These are phyloP conservation scores for Macrosoma leucophasiata DNA, from an alignment of 2,888 invertebrate species.

Conservation along the genomic window DNA sequence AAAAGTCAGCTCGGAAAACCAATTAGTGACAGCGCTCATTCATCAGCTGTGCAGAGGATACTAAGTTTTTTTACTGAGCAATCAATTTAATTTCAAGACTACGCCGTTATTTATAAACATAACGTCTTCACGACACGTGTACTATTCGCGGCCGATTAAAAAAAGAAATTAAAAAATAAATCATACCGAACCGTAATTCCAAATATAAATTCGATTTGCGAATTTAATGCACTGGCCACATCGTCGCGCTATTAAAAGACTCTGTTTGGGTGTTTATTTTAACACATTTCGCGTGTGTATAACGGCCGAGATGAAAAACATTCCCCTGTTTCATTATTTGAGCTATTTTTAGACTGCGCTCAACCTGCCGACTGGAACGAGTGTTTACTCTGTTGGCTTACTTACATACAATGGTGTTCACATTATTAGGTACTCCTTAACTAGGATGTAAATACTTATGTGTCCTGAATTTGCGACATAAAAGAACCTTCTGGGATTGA, in stretches of 20 bases:
- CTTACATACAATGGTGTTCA: constrained; percentile 62
- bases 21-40: constrained; percentile 35
- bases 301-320: constrained; percentile 73
- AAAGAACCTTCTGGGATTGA: constrained; percentile 2
- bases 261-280: constrained; percentile 72
- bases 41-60: constrained; percentile 12
- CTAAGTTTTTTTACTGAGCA: constrained; percentile 36
- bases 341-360: constrained; percentile 68
- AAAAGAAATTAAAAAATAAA: constrained; percentile 49
- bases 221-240: constrained; percentile 65
- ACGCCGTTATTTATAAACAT: constrained; percentile 23
- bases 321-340: constrained; percentile 73
- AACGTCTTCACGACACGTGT: constrained; percentile 17
- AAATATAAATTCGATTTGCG: constrained; percentile 58
- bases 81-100: constrained; percentile 38
- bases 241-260: constrained; percentile 68
- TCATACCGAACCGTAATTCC: constrained; percentile 50
- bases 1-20: constrained; percentile 49
- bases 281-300: constrained; percentile 72
- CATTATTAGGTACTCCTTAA: constrained; percentile 48
- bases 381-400: constrained; percentile 63
- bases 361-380: constrained; percentile 65
- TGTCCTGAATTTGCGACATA: constrained; percentile 9
- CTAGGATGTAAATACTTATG: constrained; percentile 9
- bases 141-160: constrained; percentile 14